phyloP scores from a whole-genome alignment of 2,888 invertebrate genomes.

The Deilephila porcellus region DNA sequence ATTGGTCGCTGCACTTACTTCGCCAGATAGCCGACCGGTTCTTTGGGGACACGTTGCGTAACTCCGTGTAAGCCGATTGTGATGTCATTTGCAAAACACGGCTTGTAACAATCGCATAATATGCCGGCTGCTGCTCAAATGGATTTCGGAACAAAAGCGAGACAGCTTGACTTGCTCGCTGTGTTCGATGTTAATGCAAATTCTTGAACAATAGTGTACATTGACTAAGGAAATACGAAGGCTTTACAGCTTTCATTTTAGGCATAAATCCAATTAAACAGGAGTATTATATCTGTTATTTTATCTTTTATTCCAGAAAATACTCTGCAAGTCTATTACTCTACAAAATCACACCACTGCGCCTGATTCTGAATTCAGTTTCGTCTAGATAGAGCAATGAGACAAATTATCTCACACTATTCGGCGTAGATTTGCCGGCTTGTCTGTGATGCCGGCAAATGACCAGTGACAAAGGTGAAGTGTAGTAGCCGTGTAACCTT shows the following conservation, averaged over 20 bases:
- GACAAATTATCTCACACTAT: too few relatives aligned
- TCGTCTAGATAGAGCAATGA: too few relatives aligned
- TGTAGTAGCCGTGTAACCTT: not conserved
- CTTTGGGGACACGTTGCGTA: constrained; percentile 23
- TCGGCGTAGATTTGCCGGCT: not conserved
- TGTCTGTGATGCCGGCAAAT: not conserved
- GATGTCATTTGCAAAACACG: constrained; percentile 21
- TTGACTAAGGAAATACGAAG: too few relatives aligned
- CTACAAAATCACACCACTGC: too few relatives aligned
- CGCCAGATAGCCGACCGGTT: constrained; percentile 25
- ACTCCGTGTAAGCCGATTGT: constrained; percentile 14
- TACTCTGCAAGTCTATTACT: too few relatives aligned
- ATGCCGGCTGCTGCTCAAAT: not conserved
- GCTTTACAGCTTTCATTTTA: too few relatives aligned
- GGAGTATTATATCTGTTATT: too few relatives aligned
- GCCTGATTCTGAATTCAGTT: too few relatives aligned
- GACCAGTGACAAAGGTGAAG: constrained; percentile 4
- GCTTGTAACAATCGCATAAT: constrained; percentile 2
- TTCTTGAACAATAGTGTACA: too few relatives aligned
- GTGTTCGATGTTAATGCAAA: not conserved
- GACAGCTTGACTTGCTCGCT: not conserved
- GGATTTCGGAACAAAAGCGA: not conserved
- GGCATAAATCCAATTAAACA: too few relatives aligned
- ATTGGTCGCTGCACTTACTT: constrained; percentile 11
- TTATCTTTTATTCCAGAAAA: too few relatives aligned